phyloP scores from a whole-genome alignment of 2,888 invertebrate species.

The Cosmia pyralina region DNA sequence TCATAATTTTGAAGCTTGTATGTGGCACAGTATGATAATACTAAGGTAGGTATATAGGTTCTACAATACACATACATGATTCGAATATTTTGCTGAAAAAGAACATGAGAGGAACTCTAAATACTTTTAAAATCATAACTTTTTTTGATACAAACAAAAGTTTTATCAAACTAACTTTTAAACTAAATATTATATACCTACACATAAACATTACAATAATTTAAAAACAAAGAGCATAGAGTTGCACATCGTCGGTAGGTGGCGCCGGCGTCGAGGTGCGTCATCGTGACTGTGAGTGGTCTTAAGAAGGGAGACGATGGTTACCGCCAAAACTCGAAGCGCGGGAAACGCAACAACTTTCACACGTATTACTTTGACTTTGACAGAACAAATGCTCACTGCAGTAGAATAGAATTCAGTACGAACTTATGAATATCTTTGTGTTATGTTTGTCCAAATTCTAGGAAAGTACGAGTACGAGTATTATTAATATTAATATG shows the following conservation, averaged over 20 bases:
- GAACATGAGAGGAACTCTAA: neutral
- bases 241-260: slow-evolving; percentile 49
- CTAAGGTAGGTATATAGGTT: neutral
- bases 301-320: slow-evolving; percentile 62
- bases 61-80: neutral
- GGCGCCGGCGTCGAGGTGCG: slow-evolving; percentile 66
- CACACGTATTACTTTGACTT: slow-evolving; percentile 61
- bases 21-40: neutral
- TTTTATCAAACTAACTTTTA: slow-evolving; percentile 19
- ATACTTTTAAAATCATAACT: neutral
- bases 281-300: slow-evolving; percentile 70
- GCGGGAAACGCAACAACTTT: slow-evolving; percentile 75
- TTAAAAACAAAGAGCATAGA: slow-evolving; percentile 52
- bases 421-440: slow-evolving; percentile 35
- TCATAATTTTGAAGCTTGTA: neutral
- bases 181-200: neutral
- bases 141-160: neutral
- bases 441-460: neutral
- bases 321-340: slow-evolving; percentile 74
- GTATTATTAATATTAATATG: neutral
- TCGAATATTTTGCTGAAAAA: neutral
- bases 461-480: neutral
- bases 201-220: slow-evolving; percentile 12
- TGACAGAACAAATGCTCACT: slow-evolving; percentile 17
- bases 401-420: slow-evolving; percentile 22